Evolutionary conservation across 2,797 vertebrate genomes (phyloP).

Genomic region (Tragopan temminckii): DNA sequence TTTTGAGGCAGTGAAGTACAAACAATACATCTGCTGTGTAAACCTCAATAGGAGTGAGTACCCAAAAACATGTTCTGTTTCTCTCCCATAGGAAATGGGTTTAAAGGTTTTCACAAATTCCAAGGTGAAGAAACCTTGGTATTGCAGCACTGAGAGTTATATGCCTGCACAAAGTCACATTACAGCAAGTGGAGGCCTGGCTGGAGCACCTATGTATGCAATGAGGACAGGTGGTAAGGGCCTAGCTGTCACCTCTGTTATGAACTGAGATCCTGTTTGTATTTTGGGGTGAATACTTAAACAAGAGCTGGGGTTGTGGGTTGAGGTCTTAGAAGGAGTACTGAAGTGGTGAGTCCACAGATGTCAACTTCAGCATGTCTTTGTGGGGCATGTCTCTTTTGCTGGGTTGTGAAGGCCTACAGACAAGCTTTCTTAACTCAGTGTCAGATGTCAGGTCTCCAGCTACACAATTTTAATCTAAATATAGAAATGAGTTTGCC

Average conservation of each 20-base stretch:
- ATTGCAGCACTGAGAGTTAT: neutral
- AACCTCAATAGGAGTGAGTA: neutral
- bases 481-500: neutral
- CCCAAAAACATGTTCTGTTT: neutral
- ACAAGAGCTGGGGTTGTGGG: neutral
- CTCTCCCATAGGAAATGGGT: constrained; percentile 75
- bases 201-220: neutral
- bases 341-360: neutral
- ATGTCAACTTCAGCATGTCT: neutral
- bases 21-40: neutral
- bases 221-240: neutral
- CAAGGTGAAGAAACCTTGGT: constrained; percentile 64
- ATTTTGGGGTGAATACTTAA: neutral
- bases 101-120: constrained; percentile 81
- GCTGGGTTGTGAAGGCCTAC: neutral
- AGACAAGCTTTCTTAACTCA: neutral
- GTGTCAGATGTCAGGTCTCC: neutral
- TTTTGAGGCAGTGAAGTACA: neutral
- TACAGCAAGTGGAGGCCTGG: accelerated
- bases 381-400: neutral
- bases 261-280: neutral
- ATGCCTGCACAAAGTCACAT: accelerated
- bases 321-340: neutral
- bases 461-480: neutral
- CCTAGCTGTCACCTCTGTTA: neutral